phyloP scores from a whole-genome alignment of 2,113 vertebrate genomes.

The Vireo altiloquus region DNA sequence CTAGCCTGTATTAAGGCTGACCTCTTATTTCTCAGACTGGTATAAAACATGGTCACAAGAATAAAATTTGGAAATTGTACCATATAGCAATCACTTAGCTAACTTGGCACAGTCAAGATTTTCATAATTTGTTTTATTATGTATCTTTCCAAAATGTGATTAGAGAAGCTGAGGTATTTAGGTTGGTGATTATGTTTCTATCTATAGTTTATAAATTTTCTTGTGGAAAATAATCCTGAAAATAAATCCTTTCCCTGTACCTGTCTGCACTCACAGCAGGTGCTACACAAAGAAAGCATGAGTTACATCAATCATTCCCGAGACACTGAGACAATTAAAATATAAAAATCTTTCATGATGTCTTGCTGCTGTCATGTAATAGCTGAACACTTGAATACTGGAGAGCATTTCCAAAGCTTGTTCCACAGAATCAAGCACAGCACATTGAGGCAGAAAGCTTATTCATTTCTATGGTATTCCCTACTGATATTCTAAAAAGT shows the following conservation, averaged over 20 bases:
- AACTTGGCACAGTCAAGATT: background rate
- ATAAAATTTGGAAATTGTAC: background rate
- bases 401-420: background rate
- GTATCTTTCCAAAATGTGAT: background rate
- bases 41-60: background rate
- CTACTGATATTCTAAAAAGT: background rate
- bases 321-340: background rate
- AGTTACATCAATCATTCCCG: background rate
- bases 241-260: background rate
- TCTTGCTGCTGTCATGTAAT: background rate
- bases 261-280: background rate
- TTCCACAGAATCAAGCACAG: background rate
- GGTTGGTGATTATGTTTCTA: background rate
- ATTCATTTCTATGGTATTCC: background rate
- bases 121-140: background rate
- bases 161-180: background rate
- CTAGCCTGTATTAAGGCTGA: background rate
- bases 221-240: background rate
- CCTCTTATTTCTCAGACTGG: background rate
- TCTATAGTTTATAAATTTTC: background rate
- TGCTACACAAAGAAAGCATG: background rate
- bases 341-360: background rate
- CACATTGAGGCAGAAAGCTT: background rate
- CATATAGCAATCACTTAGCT: background rate
- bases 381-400: background rate